Conservation (phyloP, 2,113 vertebrate species). For the Burhinus bistriatus region DNA sequence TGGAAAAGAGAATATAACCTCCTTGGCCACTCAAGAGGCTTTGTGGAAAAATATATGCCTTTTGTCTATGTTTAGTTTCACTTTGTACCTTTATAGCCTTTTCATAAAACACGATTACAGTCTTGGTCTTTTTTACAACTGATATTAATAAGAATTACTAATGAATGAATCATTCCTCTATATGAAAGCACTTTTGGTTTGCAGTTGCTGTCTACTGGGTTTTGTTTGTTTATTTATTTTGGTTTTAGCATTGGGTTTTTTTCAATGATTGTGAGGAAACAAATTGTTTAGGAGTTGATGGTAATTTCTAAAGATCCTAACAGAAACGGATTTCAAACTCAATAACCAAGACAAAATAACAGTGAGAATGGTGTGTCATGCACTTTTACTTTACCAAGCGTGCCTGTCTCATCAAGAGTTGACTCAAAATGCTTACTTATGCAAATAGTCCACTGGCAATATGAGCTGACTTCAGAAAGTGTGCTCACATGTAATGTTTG, state of each 20-base stretch:
- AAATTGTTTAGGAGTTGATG: neutral
- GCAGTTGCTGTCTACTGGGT: neutral
- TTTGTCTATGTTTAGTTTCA: neutral
- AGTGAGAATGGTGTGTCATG: neutral
- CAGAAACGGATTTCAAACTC: neutral
- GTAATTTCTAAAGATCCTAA: neutral
- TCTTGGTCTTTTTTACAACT: neutral
- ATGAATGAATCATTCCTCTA: neutral
- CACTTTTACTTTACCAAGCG: neutral
- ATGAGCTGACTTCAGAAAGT: neutral
- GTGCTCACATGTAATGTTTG: neutral
- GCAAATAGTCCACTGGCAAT: neutral
- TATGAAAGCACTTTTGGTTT: neutral
- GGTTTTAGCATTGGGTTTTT: neutral
- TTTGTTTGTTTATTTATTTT: neutral
- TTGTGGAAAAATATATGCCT: neutral
- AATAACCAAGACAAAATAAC: neutral
- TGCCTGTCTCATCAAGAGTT: neutral
- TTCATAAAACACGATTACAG: neutral
- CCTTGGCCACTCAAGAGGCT: neutral
- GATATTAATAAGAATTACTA: neutral
- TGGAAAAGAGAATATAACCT: neutral
- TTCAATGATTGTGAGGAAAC: neutral
- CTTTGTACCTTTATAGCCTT: neutral
- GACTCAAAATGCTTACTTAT: neutral